Evolutionary conservation across 2,113 vertebrate species (phyloP).

Genomic region (Nibea albiflora): DNA sequence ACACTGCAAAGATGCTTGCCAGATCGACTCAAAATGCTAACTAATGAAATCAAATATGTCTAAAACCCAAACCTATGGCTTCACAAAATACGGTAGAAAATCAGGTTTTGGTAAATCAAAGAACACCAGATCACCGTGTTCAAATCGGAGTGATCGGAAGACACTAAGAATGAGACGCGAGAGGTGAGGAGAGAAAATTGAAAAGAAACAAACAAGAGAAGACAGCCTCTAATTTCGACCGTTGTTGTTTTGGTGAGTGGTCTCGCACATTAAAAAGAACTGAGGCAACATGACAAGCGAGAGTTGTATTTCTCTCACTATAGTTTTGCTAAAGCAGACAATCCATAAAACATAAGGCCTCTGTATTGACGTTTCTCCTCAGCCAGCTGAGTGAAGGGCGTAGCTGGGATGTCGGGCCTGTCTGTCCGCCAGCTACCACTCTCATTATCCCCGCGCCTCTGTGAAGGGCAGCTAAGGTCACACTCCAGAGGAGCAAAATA

Average conservation of each 20-base stretch:
- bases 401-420: constrained; percentile 77
- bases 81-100: neutral
- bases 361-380: constrained; percentile 79
- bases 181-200: constrained; percentile 28
- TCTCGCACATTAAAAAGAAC: constrained; percentile 76
- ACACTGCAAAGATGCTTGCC: constrained; percentile 2
- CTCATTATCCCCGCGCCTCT: constrained; percentile 74
- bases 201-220: constrained; percentile 59
- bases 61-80: constrained; percentile 9
- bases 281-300: constrained; percentile 77
- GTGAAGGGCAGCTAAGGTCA: constrained; percentile 80
- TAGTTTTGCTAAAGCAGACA: constrained; percentile 79
- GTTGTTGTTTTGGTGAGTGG: constrained; percentile 69
- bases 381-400: constrained; percentile 77
- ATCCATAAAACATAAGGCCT: constrained; percentile 83
- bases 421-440: constrained; percentile 77
- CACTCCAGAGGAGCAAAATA: constrained; percentile 74
- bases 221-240: constrained; percentile 70
- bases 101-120: constrained; percentile 33
- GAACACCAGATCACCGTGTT: constrained; percentile 20
- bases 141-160: constrained; percentile 15
- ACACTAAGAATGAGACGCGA: constrained; percentile 18
- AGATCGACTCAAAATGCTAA: constrained; percentile 8
- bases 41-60: constrained; percentile 1
- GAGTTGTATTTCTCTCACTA: constrained; percentile 76